Conservation (phyloP, 2,797 vertebrate genomes). For the Fringilla coelebs region DNA sequence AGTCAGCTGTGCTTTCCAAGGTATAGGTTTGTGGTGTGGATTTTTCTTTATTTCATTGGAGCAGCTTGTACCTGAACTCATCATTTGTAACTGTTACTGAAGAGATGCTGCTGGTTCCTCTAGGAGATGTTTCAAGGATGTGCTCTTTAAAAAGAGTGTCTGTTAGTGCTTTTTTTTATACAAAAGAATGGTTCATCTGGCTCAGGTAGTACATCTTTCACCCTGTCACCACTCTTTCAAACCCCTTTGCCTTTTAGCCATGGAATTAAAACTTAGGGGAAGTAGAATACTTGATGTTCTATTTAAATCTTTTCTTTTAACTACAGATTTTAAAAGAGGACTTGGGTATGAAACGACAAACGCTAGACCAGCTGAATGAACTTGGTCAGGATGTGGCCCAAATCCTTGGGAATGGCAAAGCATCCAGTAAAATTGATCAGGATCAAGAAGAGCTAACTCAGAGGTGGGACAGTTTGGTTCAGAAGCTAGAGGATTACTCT, state of each 20-base stretch:
- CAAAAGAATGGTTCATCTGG: background rate
- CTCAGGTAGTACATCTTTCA: background rate
- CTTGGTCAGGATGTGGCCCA: constrained; percentile 87
- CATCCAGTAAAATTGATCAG: constrained; percentile 78
- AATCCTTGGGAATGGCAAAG: constrained; percentile 80
- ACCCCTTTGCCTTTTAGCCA: background rate
- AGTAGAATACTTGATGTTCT: background rate
- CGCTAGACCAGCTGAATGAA: constrained; percentile 88
- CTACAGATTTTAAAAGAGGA: constrained; percentile 88
- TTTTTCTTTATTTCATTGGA: background rate
- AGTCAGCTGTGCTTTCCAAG: background rate
- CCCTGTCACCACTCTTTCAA: too few relatives aligned
- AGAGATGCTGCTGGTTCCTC: background rate
- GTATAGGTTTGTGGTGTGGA: background rate
- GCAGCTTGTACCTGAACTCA: background rate
- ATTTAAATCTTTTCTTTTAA: background rate
- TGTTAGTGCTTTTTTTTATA: background rate
- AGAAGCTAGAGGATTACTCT: constrained; percentile 93
- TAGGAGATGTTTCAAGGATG: background rate
- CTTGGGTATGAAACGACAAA: constrained; percentile 90
- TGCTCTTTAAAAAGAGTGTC: background rate
- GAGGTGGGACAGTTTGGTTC: constrained; percentile 94
- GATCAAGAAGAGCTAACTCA: constrained; percentile 91
- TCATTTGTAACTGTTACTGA: background rate
- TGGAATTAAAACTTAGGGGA: background rate